Conservation (phyloP, 2,797 vertebrate genomes). For the Novumbra hubbsi region DNA sequence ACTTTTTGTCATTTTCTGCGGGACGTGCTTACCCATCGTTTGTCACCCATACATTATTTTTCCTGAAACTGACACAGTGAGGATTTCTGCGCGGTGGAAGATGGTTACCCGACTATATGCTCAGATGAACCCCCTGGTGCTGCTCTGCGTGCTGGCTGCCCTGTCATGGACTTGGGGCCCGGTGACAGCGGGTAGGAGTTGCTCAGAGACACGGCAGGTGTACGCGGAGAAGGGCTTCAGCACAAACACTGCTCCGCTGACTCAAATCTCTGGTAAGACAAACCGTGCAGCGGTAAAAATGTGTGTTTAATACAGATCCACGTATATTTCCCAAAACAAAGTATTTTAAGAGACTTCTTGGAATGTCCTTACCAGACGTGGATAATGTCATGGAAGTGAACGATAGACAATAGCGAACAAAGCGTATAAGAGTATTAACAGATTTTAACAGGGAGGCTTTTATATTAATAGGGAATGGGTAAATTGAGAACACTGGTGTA, state of each 20-base stretch:
- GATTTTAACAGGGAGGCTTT: background rate
- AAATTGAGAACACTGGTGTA: conserved; percentile 69
- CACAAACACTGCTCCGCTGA: conserved; percentile 77
- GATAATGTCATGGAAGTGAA: background rate
- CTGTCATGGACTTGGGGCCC: conserved; percentile 63
- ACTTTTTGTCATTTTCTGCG: background rate
- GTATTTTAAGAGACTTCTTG: background rate
- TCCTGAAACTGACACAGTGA: background rate
- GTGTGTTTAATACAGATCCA: background rate
- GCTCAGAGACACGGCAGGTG: conserved; percentile 82
- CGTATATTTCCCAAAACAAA: background rate
- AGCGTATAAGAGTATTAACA: background rate
- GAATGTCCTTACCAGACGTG: background rate
- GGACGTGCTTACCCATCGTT: background rate
- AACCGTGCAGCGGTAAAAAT: background rate
- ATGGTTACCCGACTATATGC: conserved; percentile 51
- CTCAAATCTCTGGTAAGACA: conserved; percentile 83
- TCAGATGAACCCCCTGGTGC: conserved; percentile 47
- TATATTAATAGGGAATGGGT: conserved; percentile 41
- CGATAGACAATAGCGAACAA: conserved; percentile 3
- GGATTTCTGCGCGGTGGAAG: conserved; percentile 15
- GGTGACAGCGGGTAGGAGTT: conserved; percentile 75
- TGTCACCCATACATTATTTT: background rate
- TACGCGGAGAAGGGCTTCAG: conserved; percentile 82
- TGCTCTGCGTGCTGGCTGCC: conserved; percentile 57